phyloP scores from a whole-genome alignment of 2,888 invertebrate genomes.

The Cantharis nigra region DNA sequence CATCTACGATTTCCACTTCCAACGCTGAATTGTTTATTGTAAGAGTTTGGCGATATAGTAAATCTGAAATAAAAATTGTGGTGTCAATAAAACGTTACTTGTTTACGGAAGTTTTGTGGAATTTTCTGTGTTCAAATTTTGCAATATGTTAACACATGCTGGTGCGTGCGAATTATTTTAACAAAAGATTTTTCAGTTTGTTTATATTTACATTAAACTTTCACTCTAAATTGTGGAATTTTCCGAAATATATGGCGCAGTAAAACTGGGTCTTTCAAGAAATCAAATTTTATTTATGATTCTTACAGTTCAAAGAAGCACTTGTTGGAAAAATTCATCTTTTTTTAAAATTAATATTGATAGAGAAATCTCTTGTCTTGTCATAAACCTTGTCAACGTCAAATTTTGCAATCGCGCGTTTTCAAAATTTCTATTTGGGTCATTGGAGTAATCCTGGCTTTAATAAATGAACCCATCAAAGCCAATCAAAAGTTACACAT shows the following conservation, averaged over 20 bases:
- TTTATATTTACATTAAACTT: not conserved
- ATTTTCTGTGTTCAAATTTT: not conserved
- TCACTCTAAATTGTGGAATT: not conserved
- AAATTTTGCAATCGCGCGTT: not conserved
- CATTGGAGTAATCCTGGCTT: not conserved
- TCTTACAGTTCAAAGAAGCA: not conserved
- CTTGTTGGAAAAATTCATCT: not conserved
- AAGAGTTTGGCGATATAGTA: slow-evolving; percentile 75
- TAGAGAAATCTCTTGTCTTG: not conserved
- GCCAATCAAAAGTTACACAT: not conserved
- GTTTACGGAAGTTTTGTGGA: not conserved
- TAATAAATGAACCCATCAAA: not conserved
- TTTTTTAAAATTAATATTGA: not conserved
- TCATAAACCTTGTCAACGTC: not conserved
- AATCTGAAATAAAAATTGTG: slow-evolving; percentile 62
- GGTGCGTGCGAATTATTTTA: not conserved
- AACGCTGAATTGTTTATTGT: slow-evolving; percentile 72
- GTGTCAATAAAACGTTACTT: not conserved
- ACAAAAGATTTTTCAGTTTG: not conserved
- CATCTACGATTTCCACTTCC: slow-evolving; percentile 80
- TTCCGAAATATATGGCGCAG: not conserved
- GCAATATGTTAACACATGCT: not conserved
- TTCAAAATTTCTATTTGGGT: not conserved
- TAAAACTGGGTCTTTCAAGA: not conserved
- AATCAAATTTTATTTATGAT: not conserved